phyloP scores from a whole-genome alignment of 1,140 invertebrate genomes.

The Amphibalanus amphitrite region DNA sequence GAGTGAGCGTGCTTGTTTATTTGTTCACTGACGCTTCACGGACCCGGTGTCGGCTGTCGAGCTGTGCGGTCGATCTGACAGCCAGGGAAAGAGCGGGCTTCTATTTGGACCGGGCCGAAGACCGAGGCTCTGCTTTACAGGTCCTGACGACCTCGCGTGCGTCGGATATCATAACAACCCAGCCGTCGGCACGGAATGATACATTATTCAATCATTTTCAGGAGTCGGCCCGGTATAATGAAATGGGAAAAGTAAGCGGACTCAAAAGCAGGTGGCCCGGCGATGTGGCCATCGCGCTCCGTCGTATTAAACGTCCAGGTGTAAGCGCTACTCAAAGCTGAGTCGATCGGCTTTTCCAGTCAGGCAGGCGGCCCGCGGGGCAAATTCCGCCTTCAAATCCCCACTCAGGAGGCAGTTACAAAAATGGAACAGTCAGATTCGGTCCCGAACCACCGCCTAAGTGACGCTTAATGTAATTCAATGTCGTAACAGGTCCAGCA shows the following conservation, averaged over 20 bases:
- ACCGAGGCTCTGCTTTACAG: background rate
- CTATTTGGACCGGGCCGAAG: background rate
- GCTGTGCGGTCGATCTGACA: too few species aligned
- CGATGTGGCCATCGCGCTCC: background rate
- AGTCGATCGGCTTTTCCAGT: background rate
- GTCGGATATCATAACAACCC: background rate
- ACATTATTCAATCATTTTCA: background rate
- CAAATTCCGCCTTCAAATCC: background rate
- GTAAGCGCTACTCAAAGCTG: background rate
- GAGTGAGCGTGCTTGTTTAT: too few species aligned
- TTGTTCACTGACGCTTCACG: too few species aligned
- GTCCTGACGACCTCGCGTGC: background rate
- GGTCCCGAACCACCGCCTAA: background rate
- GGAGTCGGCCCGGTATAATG: background rate
- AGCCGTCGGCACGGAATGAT: background rate
- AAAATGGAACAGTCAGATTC: background rate
- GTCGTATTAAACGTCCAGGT: background rate
- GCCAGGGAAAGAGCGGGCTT: background rate
- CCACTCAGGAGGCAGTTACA: background rate
- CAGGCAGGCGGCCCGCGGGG: too few species aligned
- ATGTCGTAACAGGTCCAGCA: background rate
- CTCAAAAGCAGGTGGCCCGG: background rate
- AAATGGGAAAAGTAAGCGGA: background rate
- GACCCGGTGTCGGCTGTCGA: too few species aligned
- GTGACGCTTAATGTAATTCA: background rate